Evolutionary conservation across 2,113 vertebrate species (phyloP).

Genomic region (Albula glossodonta): DNA sequence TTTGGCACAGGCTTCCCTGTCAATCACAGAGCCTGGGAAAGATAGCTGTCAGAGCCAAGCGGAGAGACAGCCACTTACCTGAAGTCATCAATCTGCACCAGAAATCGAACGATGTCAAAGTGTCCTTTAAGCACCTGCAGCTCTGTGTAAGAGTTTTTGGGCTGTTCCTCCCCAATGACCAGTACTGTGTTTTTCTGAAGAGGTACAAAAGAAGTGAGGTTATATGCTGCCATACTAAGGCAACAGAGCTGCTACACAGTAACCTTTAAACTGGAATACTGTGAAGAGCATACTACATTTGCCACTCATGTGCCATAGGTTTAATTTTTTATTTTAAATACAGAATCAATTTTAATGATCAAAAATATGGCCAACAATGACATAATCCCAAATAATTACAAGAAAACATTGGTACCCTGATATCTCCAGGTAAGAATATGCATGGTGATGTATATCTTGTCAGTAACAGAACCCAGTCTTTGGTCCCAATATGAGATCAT

Average conservation of each 20-base stretch:
- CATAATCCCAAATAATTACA: background rate
- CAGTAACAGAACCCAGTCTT: no score
- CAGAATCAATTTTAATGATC: background rate
- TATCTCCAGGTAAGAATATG: no score
- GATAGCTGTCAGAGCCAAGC: constrained; percentile 47
- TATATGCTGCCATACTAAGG: background rate
- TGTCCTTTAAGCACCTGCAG: constrained; percentile 92
- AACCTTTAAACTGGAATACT: background rate
- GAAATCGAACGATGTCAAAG: constrained; percentile 94
- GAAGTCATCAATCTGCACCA: constrained; percentile 90
- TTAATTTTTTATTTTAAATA: background rate
- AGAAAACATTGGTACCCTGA: no score
- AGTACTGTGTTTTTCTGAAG: constrained; percentile 83
- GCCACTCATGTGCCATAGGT: background rate
- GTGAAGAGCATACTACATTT: background rate
- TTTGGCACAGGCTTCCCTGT: constrained; percentile 42
- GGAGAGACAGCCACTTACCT: constrained; percentile 74
- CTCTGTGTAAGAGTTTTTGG: constrained; percentile 92
- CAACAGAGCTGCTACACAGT: background rate
- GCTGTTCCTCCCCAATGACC: constrained; percentile 92
- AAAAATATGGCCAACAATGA: background rate
- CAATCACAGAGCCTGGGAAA: constrained; percentile 38
- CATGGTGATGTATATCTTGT: no score
- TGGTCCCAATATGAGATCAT: no score
- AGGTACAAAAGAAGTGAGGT: background rate